Percentiles rank a stretch among this genome's conserved stretches.
Conservation (phyloP, 2,113 vertebrate genomes). For the Silurus glanis region DNA sequence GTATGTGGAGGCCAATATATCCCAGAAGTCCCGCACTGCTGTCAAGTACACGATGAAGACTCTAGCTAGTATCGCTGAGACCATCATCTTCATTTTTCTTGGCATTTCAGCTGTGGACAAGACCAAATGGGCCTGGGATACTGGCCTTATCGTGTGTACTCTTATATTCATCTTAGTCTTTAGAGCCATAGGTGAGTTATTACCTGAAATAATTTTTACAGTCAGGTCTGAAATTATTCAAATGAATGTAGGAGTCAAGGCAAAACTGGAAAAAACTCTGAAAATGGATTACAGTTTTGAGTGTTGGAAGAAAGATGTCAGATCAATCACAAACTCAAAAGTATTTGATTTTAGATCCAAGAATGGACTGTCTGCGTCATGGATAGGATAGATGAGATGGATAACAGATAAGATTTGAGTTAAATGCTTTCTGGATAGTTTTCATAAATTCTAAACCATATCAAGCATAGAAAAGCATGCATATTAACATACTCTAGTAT, state of each 20-base stretch:
- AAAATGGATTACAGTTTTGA: neutral
- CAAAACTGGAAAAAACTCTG: neutral
- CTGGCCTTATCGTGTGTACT: conserved; percentile 88
- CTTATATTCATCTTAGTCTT: conserved; percentile 93
- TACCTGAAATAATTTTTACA: neutral
- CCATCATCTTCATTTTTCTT: conserved; percentile 96
- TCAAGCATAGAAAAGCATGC: neutral
- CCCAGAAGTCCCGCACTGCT: conserved; percentile 93
- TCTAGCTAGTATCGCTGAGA: conserved; percentile 92
- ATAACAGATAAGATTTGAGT: neutral
- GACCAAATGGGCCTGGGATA: conserved; percentile 97
- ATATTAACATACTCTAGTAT: neutral
- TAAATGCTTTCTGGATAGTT: neutral
- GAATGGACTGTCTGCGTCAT: neutral
- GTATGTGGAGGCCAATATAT: conserved; percentile 97
- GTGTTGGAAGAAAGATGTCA: neutral
- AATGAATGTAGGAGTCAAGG: neutral
- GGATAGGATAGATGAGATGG: neutral
- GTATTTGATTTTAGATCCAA: neutral
- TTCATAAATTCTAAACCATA: neutral
- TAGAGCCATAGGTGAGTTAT: conserved; percentile 83
- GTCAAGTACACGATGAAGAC: conserved; percentile 99
- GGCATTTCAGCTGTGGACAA: conserved; percentile 95
- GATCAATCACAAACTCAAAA: neutral
- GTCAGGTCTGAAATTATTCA: neutral